phyloP scores from a whole-genome alignment of 1,140 invertebrate species.

The Amyelois transitella region DNA sequence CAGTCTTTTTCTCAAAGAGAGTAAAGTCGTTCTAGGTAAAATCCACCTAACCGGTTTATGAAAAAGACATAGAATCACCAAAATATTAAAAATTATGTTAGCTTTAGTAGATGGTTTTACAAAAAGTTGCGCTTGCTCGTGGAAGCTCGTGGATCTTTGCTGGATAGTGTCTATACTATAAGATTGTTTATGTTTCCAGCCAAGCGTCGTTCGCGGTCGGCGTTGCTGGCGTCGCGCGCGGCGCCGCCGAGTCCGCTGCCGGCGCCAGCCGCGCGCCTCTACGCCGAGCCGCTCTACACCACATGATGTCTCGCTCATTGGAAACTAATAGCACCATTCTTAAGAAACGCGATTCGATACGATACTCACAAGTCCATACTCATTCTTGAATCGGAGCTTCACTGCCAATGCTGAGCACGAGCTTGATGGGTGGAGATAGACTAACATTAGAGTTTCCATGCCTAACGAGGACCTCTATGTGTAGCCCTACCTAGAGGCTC shows the following conservation, averaged over 20 bases:
- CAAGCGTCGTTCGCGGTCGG: slow-evolving; percentile 36
- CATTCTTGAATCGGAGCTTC: too few relatives aligned
- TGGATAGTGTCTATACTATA: neutral
- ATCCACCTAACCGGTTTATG: neutral
- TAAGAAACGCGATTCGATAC: too few relatives aligned
- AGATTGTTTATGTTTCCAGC: slow-evolving; percentile 22
- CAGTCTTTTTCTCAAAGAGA: neutral
- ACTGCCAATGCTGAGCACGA: too few relatives aligned
- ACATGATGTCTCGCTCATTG: slow-evolving; percentile 26
- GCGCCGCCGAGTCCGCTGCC: slow-evolving; percentile 15
- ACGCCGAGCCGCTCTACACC: slow-evolving; percentile 51
- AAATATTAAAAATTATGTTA: too few relatives aligned
- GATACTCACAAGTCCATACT: neutral
- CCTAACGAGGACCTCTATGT: too few relatives aligned
- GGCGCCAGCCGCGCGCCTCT: slow-evolving; percentile 38
- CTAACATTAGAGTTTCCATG: too few relatives aligned
- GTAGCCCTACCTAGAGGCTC: too few relatives aligned
- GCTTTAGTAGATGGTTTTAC: too few relatives aligned
- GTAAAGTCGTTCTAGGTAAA: neutral
- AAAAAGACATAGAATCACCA: too few relatives aligned
- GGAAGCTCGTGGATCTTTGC: neutral
- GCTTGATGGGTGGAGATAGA: too few relatives aligned
- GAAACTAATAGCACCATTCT: too few relatives aligned
- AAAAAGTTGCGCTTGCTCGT: neutral
- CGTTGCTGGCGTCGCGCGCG: slow-evolving; percentile 31